A percentile compares a stretch with the other conserved stretches of the same genome.
Evolutionary conservation across 2,888 invertebrate genomes (phyloP).

Genomic region (Biston stratarius): DNA sequence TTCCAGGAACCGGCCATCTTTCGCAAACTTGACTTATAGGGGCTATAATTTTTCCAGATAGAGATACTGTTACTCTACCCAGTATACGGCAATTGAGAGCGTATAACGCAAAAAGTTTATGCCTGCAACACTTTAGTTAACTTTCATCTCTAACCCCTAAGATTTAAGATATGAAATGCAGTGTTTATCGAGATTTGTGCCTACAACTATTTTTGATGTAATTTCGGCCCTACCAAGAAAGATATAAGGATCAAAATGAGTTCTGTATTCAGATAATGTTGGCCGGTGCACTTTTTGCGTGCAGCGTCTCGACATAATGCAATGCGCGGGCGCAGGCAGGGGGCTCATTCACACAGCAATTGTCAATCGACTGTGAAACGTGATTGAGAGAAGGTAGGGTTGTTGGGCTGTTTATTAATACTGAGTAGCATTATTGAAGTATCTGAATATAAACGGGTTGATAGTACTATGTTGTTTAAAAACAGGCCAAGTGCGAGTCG

Average conservation of each 20-base stretch:
- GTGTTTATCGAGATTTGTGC: not conserved
- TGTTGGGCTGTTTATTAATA: slow-evolving; percentile 25
- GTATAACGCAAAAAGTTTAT: slow-evolving; percentile 39
- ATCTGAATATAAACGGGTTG: not conserved
- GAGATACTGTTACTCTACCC: slow-evolving; percentile 46
- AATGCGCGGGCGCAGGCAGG: slow-evolving; percentile 60
- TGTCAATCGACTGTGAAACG: slow-evolving; percentile 70
- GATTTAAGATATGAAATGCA: slow-evolving; percentile 2
- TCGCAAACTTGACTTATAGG: slow-evolving; percentile 45
- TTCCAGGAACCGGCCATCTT: slow-evolving; percentile 48
- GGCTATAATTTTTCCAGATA: slow-evolving; percentile 45
- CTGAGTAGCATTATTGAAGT: not conserved
- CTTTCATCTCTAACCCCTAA: not conserved
- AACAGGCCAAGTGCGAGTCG: too few relatives aligned
- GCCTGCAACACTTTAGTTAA: not conserved
- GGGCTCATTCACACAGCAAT: slow-evolving; percentile 75
- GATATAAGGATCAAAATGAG: slow-evolving; percentile 24
- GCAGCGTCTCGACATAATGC: slow-evolving; percentile 49
- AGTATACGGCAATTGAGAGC: slow-evolving; percentile 43
- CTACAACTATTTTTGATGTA: slow-evolving; percentile 4
- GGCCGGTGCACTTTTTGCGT: slow-evolving; percentile 56
- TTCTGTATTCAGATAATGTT: slow-evolving; percentile 33
- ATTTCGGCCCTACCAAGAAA: slow-evolving; percentile 8
- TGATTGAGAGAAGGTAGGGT: slow-evolving; percentile 42
- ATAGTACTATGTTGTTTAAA: too few relatives aligned